A percentile compares a stretch with the other conserved stretches of the same genome.
Evolutionary conservation across 2,888 invertebrate species (phyloP).

Genomic region (Embidobia sp.): DNA sequence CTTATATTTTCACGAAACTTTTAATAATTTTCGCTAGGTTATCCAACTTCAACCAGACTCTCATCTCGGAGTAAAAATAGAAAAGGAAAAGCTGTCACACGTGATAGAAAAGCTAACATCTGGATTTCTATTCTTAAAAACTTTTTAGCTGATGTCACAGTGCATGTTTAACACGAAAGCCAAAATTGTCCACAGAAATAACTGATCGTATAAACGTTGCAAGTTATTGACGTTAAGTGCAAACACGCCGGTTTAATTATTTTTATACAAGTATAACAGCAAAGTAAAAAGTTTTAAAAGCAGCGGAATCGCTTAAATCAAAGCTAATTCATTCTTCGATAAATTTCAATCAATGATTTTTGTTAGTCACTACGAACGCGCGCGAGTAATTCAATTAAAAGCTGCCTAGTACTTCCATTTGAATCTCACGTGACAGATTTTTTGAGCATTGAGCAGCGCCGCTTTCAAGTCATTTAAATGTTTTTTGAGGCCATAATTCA

Average conservation of each 20-base stretch:
- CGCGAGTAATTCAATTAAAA: constrained; percentile 2
- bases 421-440: constrained; percentile 5
- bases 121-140: background rate
- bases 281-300: constrained; percentile 12
- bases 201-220: background rate
- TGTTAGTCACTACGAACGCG: background rate
- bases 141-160: background rate
- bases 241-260: constrained; percentile 15
- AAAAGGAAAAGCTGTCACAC: background rate
- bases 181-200: constrained; percentile 10
- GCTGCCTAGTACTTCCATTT: background rate
- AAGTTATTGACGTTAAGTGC: constrained; percentile 19
- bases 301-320: constrained; percentile 1
- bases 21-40: no score
- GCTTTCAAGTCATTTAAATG: background rate
- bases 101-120: background rate
- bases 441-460: background rate
- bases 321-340: constrained; percentile 7
- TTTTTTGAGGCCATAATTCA: background rate
- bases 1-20: no score
- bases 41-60: no score
- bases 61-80: no score
- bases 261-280: constrained; percentile 16
- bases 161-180: background rate
- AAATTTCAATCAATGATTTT: constrained; percentile 22